These are phyloP conservation scores for Brachyopa scutellaris DNA, from an alignment of 2,888 invertebrate species.

Conservation along the genomic window DNA sequence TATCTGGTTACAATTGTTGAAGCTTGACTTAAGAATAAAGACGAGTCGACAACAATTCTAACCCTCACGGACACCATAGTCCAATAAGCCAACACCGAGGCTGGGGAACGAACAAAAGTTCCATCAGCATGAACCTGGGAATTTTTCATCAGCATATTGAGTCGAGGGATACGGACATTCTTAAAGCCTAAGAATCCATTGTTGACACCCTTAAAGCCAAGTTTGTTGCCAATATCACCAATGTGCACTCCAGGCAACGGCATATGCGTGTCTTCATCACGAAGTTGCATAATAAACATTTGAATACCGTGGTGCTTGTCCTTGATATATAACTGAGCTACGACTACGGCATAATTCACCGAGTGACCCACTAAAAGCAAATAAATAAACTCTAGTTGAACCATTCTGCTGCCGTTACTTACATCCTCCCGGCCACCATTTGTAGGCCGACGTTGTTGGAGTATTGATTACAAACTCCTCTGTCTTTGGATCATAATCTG, in stretches of 20 bases:
- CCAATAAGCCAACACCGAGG: slow-evolving; percentile 92
- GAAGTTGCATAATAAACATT: slow-evolving; percentile 94
- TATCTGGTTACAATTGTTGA: slow-evolving; percentile 94
- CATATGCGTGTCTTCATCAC: slow-evolving; percentile 93
- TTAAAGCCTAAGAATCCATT: slow-evolving; percentile 96
- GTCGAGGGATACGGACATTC: slow-evolving; percentile 92
- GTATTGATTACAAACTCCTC: slow-evolving; percentile 93
- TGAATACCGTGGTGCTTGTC: slow-evolving; percentile 93
- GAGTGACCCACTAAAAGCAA: slow-evolving; percentile 86
- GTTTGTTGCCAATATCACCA: slow-evolving; percentile 96
- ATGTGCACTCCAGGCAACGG: slow-evolving; percentile 93
- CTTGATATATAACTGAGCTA: slow-evolving; percentile 93
- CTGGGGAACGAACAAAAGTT: slow-evolving; percentile 90
- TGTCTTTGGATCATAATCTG: slow-evolving; percentile 90
- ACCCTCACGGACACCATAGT: slow-evolving; percentile 95
- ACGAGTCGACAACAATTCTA: slow-evolving; percentile 89
- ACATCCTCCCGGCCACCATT: slow-evolving; percentile 98
- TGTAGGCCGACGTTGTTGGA: slow-evolving; percentile 93
- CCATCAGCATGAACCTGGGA: slow-evolving; percentile 95
- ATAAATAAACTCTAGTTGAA: too few relatives aligned
- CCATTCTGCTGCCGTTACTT: too few relatives aligned
- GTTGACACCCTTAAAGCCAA: slow-evolving; percentile 94
- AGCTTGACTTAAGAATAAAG: slow-evolving; percentile 89
- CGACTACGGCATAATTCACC: slow-evolving; percentile 94
- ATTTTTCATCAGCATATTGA: slow-evolving; percentile 95